Evolutionary conservation across 2,113 vertebrate species (phyloP), one percentile per base, ranked within the genome.

Genomic region (Pogona vitticeps): DNA sequence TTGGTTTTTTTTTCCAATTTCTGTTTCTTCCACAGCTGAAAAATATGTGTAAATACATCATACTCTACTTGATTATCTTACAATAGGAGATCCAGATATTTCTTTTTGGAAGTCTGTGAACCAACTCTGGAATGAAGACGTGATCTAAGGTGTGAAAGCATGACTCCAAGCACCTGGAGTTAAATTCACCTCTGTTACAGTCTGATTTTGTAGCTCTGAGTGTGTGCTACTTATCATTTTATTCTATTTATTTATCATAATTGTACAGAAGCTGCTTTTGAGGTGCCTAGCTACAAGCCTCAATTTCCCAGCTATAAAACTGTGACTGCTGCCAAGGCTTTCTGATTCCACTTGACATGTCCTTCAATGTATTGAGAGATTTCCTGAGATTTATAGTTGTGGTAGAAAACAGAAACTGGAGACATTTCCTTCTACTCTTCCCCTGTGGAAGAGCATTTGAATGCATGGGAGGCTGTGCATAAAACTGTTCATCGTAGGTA

Each of bases 1-100:
- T 36, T 1, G 65, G 9, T 21, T 3, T 18, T 2, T 46, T 46
- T 12, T 76, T 33, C 9, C 21, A 36, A 0, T 0, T 3, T n/a
- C 0, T 88, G 89, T 91, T 76, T 71, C 1, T 82, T 0, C 75
- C 18, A 77, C 52, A n/a, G 31, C 42, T 78, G 17, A 33, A 58
- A 84, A 85, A 88, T 72, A 76, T 23, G 82, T 46, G 42, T 61
- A 46, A 38, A 42, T 75, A 2, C 23, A 71, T 84, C 81, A 13
- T 82, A 85, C 79, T 38, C 0, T 67, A 58, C 61, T 71, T 31
- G 2, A 42, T 14, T 1, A 68, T 67, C 33, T 40, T 46, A 38
- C 17, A 82, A 52, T 13, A 68, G 10, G 31, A 63, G 68, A 81
- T 17, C 15, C 38, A 28, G 6, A 31, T 9, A 81, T 81, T 67